phyloP scores from a whole-genome alignment of 1,140 invertebrate genomes.

The Vollenhovia emeryi region DNA sequence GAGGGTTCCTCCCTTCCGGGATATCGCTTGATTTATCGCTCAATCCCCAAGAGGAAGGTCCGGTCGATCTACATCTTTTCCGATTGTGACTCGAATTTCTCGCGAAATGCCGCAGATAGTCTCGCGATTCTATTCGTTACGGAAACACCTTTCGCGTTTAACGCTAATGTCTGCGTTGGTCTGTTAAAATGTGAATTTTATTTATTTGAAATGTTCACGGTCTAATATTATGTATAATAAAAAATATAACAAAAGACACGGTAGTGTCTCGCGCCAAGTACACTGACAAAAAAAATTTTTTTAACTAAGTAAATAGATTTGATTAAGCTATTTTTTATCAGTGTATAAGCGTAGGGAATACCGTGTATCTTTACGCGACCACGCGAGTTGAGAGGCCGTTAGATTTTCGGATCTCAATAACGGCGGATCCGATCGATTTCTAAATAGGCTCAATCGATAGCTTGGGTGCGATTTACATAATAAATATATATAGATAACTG shows the following conservation, averaged over 20 bases:
- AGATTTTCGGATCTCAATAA: too few species aligned
- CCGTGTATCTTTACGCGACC: too few species aligned
- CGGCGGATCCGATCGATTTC: too few species aligned
- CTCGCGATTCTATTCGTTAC: not conserved
- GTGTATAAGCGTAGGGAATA: too few species aligned
- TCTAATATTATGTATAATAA: not conserved
- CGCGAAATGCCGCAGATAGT: slow-evolving; percentile 20
- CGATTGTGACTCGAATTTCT: slow-evolving; percentile 38
- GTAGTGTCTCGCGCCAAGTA: too few species aligned
- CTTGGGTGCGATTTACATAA: too few species aligned
- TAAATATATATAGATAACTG: not conserved
- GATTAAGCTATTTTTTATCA: too few species aligned
- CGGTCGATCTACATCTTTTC: slow-evolving; percentile 26
- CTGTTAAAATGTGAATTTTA: not conserved
- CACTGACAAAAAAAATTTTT: too few species aligned
- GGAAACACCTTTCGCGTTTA: not conserved
- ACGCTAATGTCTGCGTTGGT: not conserved
- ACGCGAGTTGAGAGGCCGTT: too few species aligned
- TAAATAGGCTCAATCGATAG: too few species aligned
- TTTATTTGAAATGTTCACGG: not conserved
- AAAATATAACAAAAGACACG: too few species aligned
- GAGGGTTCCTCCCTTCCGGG: slow-evolving; percentile 49
- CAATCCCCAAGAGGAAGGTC: slow-evolving; percentile 43
- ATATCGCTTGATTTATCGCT: slow-evolving; percentile 67
- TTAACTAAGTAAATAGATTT: too few species aligned